phyloP scores from a whole-genome alignment of 2,797 vertebrate genomes.

The Cryptoprocta ferox region DNA sequence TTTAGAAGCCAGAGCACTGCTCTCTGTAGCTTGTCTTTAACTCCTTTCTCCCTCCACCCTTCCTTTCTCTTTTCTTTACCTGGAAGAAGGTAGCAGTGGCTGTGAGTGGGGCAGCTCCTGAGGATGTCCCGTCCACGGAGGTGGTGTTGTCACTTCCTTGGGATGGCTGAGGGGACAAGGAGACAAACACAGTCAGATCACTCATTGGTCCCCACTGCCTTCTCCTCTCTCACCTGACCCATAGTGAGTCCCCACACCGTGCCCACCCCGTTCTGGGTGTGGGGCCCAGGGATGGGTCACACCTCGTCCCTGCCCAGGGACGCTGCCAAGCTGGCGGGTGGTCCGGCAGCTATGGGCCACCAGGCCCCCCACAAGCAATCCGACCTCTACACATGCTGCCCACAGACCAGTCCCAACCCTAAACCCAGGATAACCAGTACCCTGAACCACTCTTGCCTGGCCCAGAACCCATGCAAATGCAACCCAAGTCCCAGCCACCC shows the following conservation, averaged over 20 bases:
- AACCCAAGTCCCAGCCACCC: neutral
- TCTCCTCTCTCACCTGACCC: neutral
- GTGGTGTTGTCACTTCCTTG: slow-evolving; percentile 39
- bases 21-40: neutral
- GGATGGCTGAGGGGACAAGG: slow-evolving; percentile 59
- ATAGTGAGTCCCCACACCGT: neutral
- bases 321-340: neutral
- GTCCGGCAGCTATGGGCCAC: neutral
- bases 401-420: neutral
- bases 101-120: slow-evolving; percentile 11
- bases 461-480: neutral
- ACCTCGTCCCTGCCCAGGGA: neutral
- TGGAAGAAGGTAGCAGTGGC: slow-evolving; percentile 60
- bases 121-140: slow-evolving; percentile 25
- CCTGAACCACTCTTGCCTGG: neutral
- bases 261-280: neutral
- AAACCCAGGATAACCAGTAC: neutral
- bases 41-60: neutral
- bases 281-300: neutral
- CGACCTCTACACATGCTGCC: neutral
- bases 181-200: neutral
- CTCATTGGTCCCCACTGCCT: neutral
- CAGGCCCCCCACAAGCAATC: neutral
- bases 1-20: neutral
- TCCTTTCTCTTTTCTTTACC: slow-evolving; percentile 54